A percentile compares a stretch with the other conserved stretches of the same genome.
Evolutionary conservation across 2,888 invertebrate species (phyloP).

Genomic region (Polia nebulosa): DNA sequence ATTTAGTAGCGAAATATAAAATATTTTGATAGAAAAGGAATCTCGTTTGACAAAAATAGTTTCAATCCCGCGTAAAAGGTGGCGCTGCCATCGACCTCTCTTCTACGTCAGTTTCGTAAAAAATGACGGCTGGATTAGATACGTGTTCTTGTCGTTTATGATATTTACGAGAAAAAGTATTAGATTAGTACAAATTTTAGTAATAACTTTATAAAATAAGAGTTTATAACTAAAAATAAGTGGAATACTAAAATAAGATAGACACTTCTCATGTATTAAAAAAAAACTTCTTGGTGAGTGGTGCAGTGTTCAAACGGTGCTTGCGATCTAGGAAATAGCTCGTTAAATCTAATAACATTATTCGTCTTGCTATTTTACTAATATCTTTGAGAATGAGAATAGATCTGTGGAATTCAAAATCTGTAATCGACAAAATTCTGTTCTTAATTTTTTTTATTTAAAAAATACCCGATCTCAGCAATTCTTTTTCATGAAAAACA

Average conservation of each 20-base stretch:
- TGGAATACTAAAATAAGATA: constrained; percentile 78
- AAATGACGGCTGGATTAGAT: constrained; percentile 91
- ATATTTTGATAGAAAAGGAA: constrained; percentile 54
- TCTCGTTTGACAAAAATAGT: constrained; percentile 74
- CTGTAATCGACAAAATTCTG: constrained; percentile 9
- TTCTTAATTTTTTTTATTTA: constrained; percentile 23
- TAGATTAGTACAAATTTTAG: constrained; percentile 83
- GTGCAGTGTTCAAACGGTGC: constrained; percentile 81
- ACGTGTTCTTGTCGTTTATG: constrained; percentile 91
- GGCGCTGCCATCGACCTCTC: constrained; percentile 79
- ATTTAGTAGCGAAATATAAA: constrained; percentile 33
- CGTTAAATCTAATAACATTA: constrained; percentile 70
- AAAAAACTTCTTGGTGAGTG: constrained; percentile 86
- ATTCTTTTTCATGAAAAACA: constrained; percentile 18
- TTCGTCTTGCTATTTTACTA: constrained; percentile 26
- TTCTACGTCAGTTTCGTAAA: constrained; percentile 88
- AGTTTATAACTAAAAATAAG: constrained; percentile 78
- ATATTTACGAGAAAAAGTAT: constrained; percentile 90
- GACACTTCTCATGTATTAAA: constrained; percentile 87
- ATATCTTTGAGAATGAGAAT: constrained; percentile 26
- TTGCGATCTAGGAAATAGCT: constrained; percentile 81
- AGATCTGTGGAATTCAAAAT: constrained; percentile 28
- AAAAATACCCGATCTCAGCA: constrained; percentile 17
- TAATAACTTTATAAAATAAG: constrained; percentile 76
- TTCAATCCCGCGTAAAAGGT: constrained; percentile 74